A percentile compares a stretch with the other conserved stretches of the same genome.
phyloP scores from a whole-genome alignment of 2,888 invertebrate species.

The Halictus quadricinctus region DNA sequence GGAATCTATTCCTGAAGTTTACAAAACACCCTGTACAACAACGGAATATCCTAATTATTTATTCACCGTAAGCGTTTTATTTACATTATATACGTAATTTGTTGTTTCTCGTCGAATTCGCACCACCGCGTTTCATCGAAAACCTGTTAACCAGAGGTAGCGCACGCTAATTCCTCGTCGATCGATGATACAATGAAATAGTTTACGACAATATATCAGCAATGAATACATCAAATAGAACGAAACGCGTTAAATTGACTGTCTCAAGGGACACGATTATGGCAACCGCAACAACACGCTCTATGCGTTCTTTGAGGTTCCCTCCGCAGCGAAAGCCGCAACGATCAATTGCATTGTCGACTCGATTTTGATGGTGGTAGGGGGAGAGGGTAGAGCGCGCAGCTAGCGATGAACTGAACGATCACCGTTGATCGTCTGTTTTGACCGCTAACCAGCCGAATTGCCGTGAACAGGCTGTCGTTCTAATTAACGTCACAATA shows the following conservation, averaged over 20 bases:
- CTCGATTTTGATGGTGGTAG: neutral
- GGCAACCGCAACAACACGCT: neutral
- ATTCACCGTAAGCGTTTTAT: too few relatives aligned
- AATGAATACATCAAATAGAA: neutral
- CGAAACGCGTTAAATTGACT: neutral
- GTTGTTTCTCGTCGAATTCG: neutral
- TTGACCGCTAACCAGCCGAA: slow-evolving; percentile 25
- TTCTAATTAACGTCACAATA: slow-evolving; percentile 55
- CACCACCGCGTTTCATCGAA: neutral
- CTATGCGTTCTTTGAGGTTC: neutral
- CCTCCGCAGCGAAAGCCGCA: neutral
- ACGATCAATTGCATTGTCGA: slow-evolving; percentile 1
- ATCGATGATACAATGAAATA: neutral
- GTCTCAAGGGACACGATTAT: neutral
- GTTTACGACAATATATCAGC: neutral
- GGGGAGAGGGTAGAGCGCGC: too few relatives aligned
- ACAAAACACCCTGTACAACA: too few relatives aligned
- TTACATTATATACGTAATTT: too few relatives aligned
- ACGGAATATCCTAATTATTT: too few relatives aligned
- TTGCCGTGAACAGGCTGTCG: slow-evolving; percentile 15
- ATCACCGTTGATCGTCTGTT: slow-evolving; percentile 10
- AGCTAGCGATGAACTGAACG: neutral
- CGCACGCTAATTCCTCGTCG: neutral
- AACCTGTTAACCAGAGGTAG: neutral
- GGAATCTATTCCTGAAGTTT: too few relatives aligned